phyloP scores from a whole-genome alignment of 2,797 vertebrate genomes.

The Vespertilio murinus region DNA sequence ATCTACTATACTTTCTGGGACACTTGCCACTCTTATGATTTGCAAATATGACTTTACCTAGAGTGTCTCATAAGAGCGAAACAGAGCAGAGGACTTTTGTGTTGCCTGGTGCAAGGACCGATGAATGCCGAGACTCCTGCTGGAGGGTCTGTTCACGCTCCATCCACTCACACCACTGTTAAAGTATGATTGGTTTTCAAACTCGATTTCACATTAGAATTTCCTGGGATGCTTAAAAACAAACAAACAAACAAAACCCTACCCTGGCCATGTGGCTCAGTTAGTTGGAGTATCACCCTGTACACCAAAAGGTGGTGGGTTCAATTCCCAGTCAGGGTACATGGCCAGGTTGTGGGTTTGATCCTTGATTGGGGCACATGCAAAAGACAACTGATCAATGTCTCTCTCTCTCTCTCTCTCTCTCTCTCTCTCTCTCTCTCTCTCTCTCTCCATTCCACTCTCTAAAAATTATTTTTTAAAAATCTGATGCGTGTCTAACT shows the following conservation, averaged over 20 bases:
- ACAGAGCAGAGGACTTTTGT: neutral
- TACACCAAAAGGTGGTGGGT: neutral
- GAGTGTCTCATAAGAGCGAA: neutral
- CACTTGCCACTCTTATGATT: neutral
- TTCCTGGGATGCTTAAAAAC: neutral
- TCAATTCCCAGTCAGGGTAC: neutral
- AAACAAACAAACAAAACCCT: neutral
- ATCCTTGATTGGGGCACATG: neutral
- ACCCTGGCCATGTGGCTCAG: neutral
- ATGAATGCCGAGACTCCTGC: neutral
- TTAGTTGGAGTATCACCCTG: neutral
- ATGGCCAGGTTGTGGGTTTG: neutral
- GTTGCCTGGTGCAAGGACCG: fast-evolving
- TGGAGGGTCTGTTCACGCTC: neutral
- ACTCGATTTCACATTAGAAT: neutral
- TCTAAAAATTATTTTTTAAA: neutral
- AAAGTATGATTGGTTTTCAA: neutral
- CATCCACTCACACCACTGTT: neutral
- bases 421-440: no score
- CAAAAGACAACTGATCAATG: neutral
- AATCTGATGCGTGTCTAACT: neutral
- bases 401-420: no score
- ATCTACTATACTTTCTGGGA: neutral
- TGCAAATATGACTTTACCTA: neutral
- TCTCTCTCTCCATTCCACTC: neutral